Percentiles rank a stretch among this genome's conserved stretches.
These are phyloP conservation scores for Agonopterix heracliana DNA, from an alignment of 2,888 invertebrate species.

Conservation along the genomic window DNA sequence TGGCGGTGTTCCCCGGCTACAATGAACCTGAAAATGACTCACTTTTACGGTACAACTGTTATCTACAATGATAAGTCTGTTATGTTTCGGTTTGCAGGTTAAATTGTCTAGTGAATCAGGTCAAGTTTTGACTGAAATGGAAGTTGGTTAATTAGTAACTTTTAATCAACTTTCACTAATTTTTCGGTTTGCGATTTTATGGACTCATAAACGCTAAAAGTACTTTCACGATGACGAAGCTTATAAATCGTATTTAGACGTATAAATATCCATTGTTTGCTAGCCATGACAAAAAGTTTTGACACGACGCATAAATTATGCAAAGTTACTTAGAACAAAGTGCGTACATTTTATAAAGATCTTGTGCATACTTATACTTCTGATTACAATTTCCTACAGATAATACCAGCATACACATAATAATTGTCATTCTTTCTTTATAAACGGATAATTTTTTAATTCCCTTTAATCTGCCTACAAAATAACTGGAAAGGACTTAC, in stretches of 20 bases:
- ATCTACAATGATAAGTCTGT: constrained; percentile 38
- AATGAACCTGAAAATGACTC: constrained; percentile 65
- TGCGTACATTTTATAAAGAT: not conserved
- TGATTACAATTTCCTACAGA: too few relatives aligned
- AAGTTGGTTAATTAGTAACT: constrained; percentile 15
- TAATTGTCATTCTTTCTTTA: too few relatives aligned
- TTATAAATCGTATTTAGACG: not conserved
- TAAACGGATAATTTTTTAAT: too few relatives aligned
- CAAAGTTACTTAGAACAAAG: not conserved
- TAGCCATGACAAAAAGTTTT: constrained; percentile 1
- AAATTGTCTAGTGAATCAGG: constrained; percentile 19
- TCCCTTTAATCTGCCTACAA: not conserved
- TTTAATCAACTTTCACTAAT: constrained; percentile 20
- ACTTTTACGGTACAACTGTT: constrained; percentile 46
- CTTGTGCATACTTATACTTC: not conserved
- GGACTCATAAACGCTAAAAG: not conserved
- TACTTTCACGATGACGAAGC: not conserved
- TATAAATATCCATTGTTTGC: constrained; percentile 4
- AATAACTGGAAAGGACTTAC: constrained; percentile 68
- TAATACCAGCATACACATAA: too few relatives aligned
- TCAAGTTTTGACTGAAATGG: constrained; percentile 17
- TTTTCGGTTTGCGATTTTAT: constrained; percentile 1
- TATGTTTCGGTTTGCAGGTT: constrained; percentile 38
- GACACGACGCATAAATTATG: constrained; percentile 6
- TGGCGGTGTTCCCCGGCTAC: constrained; percentile 36